Evolutionary conservation across 2,888 invertebrate species (phyloP).

Genomic region (Corythucha ciliata): DNA sequence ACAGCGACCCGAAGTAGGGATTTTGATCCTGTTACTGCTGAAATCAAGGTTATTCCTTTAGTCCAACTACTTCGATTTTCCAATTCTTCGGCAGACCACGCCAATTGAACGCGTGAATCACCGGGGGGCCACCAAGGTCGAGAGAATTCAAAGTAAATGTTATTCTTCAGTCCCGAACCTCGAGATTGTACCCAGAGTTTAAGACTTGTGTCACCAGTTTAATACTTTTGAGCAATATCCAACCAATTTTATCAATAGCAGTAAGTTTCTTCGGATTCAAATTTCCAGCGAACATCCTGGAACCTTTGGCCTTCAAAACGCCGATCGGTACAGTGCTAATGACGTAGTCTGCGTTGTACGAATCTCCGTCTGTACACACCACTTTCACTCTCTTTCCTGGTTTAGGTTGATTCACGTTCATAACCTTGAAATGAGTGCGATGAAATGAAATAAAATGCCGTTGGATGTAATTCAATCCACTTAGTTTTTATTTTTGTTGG

Average conservation of each 20-base stretch:
- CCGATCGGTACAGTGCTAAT: conserved; percentile 69
- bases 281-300: conserved; percentile 60
- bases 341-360: conserved; percentile 61
- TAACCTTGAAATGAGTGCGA: too few species aligned
- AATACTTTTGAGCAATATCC: too few species aligned
- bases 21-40: conserved; percentile 21
- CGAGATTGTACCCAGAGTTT: too few species aligned
- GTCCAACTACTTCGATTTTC: conserved; percentile 17
- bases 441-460: too few species aligned
- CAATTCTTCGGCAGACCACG: conserved; percentile 24
- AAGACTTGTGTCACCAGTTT: too few species aligned
- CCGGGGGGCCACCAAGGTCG: conserved; percentile 23
- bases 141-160: conserved; percentile 23
- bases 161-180: conserved; percentile 10
- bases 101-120: conserved; percentile 16
- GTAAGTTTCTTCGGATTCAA: conserved; percentile 59
- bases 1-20: conserved; percentile 17
- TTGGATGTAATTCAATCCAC: too few species aligned
- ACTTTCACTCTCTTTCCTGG: conserved; percentile 47
- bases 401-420: neutral
- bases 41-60: conserved; percentile 19
- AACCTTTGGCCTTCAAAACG: conserved; percentile 63
- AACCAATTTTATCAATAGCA: conserved; percentile 48
- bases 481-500: too few species aligned
- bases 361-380: conserved; percentile 61